Evolutionary conservation across 2,888 invertebrate genomes (phyloP).

Genomic region (Ornithoptera priamus): DNA sequence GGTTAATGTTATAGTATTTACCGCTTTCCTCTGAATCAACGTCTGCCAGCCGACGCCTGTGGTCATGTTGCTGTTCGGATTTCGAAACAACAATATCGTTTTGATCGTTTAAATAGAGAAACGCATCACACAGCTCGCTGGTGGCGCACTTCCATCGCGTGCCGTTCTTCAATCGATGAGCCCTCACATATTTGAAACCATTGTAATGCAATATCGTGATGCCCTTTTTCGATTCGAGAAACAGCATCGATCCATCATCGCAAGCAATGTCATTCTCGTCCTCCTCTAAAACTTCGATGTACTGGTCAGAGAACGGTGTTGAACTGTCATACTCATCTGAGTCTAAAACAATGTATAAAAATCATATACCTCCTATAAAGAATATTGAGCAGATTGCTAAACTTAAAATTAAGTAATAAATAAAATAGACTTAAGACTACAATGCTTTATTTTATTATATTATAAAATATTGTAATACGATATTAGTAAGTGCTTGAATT

Average conservation of each 20-base stretch:
- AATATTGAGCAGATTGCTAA: background rate
- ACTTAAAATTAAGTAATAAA: background rate
- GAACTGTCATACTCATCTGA: background rate
- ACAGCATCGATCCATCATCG: slow-evolving; percentile 46
- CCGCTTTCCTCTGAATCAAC: slow-evolving; percentile 24
- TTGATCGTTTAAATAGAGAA: slow-evolving; percentile 52
- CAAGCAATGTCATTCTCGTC: slow-evolving; percentile 32
- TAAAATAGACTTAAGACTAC: background rate
- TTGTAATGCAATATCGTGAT: slow-evolving; percentile 56
- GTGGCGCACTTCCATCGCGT: slow-evolving; percentile 59
- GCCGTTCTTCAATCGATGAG: slow-evolving; percentile 53
- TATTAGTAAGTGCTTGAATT: no score
- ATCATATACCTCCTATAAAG: background rate
- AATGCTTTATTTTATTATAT: no score
- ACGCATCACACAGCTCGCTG: slow-evolving; percentile 55
- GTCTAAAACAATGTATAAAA: slow-evolving; percentile 13
- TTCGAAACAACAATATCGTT: slow-evolving; percentile 57
- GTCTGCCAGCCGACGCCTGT: slow-evolving; percentile 23
- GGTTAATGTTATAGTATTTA: slow-evolving; percentile 8
- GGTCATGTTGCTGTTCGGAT: slow-evolving; percentile 49
- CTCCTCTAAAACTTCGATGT: slow-evolving; percentile 28
- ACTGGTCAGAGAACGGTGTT: background rate
- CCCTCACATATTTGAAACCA: slow-evolving; percentile 56
- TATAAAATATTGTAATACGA: no score
- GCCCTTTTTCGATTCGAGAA: slow-evolving; percentile 53